Base-by-base conservation (phyloP, 2,888 invertebrate genomes). In the Ommatoiulus sabulosus region DNA sequence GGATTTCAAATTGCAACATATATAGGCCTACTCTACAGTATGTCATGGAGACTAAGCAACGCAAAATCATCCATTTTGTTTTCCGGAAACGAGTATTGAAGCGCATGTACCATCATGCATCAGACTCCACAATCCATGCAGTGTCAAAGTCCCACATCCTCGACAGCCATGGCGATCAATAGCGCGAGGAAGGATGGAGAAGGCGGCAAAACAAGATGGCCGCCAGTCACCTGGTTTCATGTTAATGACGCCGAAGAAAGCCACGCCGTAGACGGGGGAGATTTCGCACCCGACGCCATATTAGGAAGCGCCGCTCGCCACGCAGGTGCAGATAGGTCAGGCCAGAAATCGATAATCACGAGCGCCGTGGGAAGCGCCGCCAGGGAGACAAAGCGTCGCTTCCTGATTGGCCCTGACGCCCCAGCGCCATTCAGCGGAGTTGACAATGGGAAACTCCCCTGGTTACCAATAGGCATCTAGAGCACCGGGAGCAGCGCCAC, bases 221-320 rank as follows among this genome's bases (percentile, higher is more conserved):
- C 72, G 72, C 72, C 72, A 72, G 24, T 72, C 72, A 72, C 72
- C 72, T 72, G 24, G 20, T 72, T n/a, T 24, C 72, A 72, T 72
- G 72, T 24, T 24, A 72, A 72, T 72, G 72, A 72, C 72, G 72
- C 72, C 72, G 10, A 6, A 20, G 24, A 24, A 72, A 72, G 24
- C 72, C 72, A 72, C 72, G 72, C 63, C 63, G 63, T 17, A 17
- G 63, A 63, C 63, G n/a, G 72, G 24, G 72, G 72, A 24, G 24
- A 72, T 72, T 72, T 72, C 72, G 72, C 72, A 10, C 72, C 72
- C 72, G 20, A 20, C 72, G 72, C 72, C 72, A 72, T 72, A 24
- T 24, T 72, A 72, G 72, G 72, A 72, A 72, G 72, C 72, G 24
- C 72, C 20, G 20, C 20, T 72, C 8, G 5, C 10, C 24, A 72